Conservation (phyloP, 1,140 invertebrate species). For the Globodera rostochiensis region DNA sequence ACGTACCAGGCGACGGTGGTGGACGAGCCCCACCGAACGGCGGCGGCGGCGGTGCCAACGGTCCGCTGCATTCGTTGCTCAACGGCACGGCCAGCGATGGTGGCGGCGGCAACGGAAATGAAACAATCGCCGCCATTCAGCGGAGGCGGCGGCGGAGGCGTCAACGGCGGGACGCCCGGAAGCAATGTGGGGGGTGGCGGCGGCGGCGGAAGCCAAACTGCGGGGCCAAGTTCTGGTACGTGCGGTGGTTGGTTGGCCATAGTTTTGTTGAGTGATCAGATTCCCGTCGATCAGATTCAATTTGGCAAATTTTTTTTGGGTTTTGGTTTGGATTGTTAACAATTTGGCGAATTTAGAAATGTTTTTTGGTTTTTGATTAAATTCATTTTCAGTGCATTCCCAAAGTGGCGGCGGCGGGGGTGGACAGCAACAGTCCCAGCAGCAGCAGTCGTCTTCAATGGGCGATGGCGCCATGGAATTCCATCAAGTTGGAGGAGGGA, state of each 20-base stretch:
- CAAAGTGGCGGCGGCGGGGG: slow-evolving; percentile 28
- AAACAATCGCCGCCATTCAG: slow-evolving; percentile 43
- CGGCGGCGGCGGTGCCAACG: slow-evolving; percentile 9
- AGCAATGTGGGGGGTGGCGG: slow-evolving; percentile 19
- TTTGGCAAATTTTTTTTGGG: no score
- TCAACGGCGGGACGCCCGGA: slow-evolving; percentile 34
- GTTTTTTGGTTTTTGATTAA: background rate
- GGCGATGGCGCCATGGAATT: slow-evolving; percentile 4
- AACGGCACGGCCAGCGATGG: slow-evolving; percentile 8
- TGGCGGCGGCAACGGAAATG: slow-evolving; percentile 33
- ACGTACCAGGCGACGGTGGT: background rate
- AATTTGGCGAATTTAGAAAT: no score
- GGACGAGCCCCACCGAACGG: background rate
- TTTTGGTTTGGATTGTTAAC: no score
- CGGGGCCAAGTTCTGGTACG: slow-evolving; percentile 12
- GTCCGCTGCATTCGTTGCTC: slow-evolving; percentile 15
- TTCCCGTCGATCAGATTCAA: no score
- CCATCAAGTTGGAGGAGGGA: slow-evolving; percentile 10
- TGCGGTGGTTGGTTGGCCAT: background rate
- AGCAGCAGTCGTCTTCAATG: slow-evolving; percentile 17
- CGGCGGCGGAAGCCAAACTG: slow-evolving; percentile 1
- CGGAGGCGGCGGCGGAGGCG: slow-evolving; percentile 17
- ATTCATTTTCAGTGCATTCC: slow-evolving; percentile 32
- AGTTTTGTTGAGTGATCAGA: no score
- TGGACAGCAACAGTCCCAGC: slow-evolving; percentile 15